Evolutionary conservation across 2,888 invertebrate genomes (phyloP).

Genomic region (Microplitis manilae): DNA sequence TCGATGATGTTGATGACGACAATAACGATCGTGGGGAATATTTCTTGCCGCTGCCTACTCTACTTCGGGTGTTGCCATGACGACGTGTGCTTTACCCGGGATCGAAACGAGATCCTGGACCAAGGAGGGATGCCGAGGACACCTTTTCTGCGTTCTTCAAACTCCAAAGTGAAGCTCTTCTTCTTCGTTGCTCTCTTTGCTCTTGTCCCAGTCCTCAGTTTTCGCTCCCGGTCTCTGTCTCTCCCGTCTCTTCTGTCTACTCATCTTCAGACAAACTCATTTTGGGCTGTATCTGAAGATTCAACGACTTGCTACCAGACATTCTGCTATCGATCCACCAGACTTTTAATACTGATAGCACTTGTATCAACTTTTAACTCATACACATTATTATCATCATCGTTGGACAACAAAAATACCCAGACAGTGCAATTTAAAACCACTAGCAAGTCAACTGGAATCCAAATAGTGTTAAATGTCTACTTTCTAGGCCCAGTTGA

Average conservation of each 20-base stretch:
- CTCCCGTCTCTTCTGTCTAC: not conserved
- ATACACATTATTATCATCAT: too few species aligned
- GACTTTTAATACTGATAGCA: not conserved
- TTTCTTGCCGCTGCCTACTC: slow-evolving; percentile 17
- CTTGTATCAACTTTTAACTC: not conserved
- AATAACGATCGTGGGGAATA: slow-evolving; percentile 5
- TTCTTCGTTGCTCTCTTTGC: not conserved
- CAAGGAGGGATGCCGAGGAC: slow-evolving; percentile 24
- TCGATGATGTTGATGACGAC: slow-evolving; percentile 10
- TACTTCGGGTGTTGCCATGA: slow-evolving; percentile 59
- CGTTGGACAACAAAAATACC: too few species aligned
- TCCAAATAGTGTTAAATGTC: too few species aligned
- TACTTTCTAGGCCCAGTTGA: slow-evolving; percentile 41
- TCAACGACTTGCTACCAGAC: not conserved
- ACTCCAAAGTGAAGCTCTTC: too few species aligned
- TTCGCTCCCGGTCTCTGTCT: not conserved
- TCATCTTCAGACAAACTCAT: not conserved
- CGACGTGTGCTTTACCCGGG: slow-evolving; percentile 58
- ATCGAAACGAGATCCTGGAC: slow-evolving; percentile 38
- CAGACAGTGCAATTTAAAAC: too few species aligned
- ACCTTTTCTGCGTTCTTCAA: not conserved
- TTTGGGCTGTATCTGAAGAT: not conserved
- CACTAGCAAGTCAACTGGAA: too few species aligned
- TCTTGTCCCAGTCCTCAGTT: not conserved
- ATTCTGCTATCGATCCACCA: not conserved